Evolutionary conservation across 2,797 vertebrate species (phyloP), one percentile per base, ranked within the genome.

Genomic region (Orestias chungarensis): DNA sequence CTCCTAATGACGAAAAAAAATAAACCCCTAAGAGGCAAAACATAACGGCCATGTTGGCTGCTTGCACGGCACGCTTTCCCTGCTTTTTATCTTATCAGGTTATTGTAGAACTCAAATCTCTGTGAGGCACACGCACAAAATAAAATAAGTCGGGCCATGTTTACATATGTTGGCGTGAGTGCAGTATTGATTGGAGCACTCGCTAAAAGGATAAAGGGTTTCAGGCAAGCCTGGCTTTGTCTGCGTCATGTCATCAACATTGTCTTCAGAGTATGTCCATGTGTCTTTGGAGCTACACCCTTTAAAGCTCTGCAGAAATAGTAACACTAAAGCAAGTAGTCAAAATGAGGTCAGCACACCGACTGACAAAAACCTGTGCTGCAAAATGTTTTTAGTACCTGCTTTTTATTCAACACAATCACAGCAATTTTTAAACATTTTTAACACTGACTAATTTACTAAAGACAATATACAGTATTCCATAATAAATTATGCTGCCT

Each of bases 161-260:
- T 35, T 74, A 73, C 27, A 61, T 29, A 57, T 43, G 64, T 66
- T 68, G 67, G 68, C 49, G 71, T 73, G 68, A 44, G 67, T 33
- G 46, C 66, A 25, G 52, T 81, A 91, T 89, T 84, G 87, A 90
- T 87, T 79, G 46, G 25, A 79, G 78, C 74, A 52, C 72, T 64
- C n/a, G 78, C 81, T 88, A 86, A 91, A 89, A 85, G 82, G 85
- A 92, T 91, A 77, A 89, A 81, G 78, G 65, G 75, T 75, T 68
- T 64, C 64, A 38, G 52, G 68, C 74, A 70, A 71, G 81, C 79
- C 38, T 81, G 71, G 79, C 81, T 46, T 83, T 59, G 4, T 70
- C 68, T 79, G 44, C 75, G 79, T 85, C 80, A 85, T 47, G 50
- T 72, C 80, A 80, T 86, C 64, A 64, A 46, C 82, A 68, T 80